Evolutionary conservation across 1,140 invertebrate genomes (phyloP).

Genomic region (Nilaparvata lugens): DNA sequence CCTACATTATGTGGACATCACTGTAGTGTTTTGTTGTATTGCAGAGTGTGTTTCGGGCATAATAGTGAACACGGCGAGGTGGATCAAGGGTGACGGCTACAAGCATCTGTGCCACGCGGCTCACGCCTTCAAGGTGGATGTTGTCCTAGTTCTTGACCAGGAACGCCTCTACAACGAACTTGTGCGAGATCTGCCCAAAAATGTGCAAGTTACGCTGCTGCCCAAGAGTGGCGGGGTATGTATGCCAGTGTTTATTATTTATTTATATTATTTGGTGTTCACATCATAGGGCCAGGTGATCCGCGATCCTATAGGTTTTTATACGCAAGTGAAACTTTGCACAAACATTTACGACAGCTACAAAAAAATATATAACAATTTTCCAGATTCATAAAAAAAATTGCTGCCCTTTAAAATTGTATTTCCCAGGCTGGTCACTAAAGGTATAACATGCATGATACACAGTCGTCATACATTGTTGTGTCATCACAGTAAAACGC

Average conservation of each 20-base stretch:
- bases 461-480: too few species aligned
- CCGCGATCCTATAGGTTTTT: too few species aligned
- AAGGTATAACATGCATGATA: too few species aligned
- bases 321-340: too few species aligned
- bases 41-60: slow-evolving; percentile 65
- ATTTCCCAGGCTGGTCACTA: background rate
- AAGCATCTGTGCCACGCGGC: slow-evolving; percentile 75
- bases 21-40: slow-evolving; percentile 7
- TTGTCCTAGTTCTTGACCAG: slow-evolving; percentile 93
- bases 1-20: too few species aligned
- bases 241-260: slow-evolving; percentile 21
- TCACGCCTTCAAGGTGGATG: slow-evolving; percentile 89
- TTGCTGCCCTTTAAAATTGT: background rate
- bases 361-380: too few species aligned
- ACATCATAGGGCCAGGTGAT: background rate
- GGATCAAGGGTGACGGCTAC: too few species aligned
- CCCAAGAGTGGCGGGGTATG: slow-evolving; percentile 94
- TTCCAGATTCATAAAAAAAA: too few species aligned
- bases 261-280: background rate
- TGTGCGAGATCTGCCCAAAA: slow-evolving; percentile 82
- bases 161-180: slow-evolving; percentile 93
- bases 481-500: too few species aligned
- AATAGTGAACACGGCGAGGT: too few species aligned
- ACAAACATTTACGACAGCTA: too few species aligned
- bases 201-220: slow-evolving; percentile 86